A percentile compares a stretch with the other conserved stretches of the same genome.
Evolutionary conservation across 2,888 invertebrate species (phyloP).

Genomic region (Stenoptilia bipunctidactyla): DNA sequence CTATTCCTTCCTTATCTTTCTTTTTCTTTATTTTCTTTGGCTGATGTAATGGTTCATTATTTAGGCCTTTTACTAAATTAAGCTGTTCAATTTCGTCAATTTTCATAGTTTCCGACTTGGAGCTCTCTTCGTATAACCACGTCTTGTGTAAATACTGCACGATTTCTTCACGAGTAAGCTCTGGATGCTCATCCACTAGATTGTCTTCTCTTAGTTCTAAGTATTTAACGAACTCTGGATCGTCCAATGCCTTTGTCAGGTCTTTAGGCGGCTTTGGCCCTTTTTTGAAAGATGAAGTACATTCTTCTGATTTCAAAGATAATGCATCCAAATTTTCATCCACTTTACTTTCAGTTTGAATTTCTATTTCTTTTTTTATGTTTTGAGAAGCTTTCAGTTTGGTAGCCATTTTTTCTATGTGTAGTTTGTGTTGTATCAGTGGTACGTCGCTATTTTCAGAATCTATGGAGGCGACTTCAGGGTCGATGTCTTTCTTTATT

Average conservation of each 20-base stretch:
- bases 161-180: constrained; percentile 50
- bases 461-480: constrained; percentile 6
- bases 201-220: constrained; percentile 53
- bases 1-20: constrained; percentile 3
- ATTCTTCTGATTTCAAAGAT: too few relatives aligned
- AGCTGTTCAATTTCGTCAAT: constrained; percentile 26
- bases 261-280: not conserved
- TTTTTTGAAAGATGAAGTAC: not conserved
- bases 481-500: constrained; percentile 6
- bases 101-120: constrained; percentile 36
- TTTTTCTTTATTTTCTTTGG: constrained; percentile 30
- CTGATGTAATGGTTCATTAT: constrained; percentile 16
- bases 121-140: constrained; percentile 52
- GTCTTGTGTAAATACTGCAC: constrained; percentile 55
- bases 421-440: constrained; percentile 2
- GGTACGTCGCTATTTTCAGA: constrained; percentile 8
- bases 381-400: not conserved
- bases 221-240: constrained; percentile 57
- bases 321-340: constrained; percentile 1
- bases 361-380: not conserved
- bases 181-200: constrained; percentile 59
- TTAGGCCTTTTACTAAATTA: constrained; percentile 30
- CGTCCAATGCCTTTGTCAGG: constrained; percentile 16
- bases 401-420: not conserved
- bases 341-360: not conserved